phyloP scores from a whole-genome alignment of 2,113 vertebrate genomes.

The Rhegmatorhina hoffmannsi region DNA sequence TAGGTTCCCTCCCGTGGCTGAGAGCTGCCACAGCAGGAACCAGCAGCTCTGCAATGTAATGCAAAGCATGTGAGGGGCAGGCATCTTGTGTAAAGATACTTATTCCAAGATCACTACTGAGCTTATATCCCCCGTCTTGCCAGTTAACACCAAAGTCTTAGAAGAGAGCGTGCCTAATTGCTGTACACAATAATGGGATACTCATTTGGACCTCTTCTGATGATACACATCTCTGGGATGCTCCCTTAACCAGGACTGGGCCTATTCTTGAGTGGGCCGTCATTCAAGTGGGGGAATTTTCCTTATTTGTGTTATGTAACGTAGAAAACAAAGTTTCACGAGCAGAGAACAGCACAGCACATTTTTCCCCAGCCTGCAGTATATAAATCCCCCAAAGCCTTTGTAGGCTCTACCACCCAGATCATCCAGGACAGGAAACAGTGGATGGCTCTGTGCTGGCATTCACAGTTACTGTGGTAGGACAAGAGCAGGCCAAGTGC shows the following conservation, averaged over 20 bases:
- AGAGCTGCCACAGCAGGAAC: slow-evolving; percentile 23
- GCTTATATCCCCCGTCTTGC: rapidly evolving
- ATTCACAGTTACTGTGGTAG: not conserved
- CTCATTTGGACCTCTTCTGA: not conserved
- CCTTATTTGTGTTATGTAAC: not conserved
- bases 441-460: not conserved
- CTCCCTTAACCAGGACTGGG: not conserved
- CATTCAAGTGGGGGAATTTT: not conserved
- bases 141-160: not conserved
- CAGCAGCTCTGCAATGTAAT: not conserved
- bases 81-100: rapidly evolving
- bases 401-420: not conserved
- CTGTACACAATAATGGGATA: not conserved
- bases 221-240: not conserved
- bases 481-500: not conserved
- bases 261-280: not conserved
- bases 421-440: not conserved
- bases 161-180: not conserved
- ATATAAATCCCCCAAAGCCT: not conserved
- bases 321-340: not conserved
- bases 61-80: rapidly evolving
- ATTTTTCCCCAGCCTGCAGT: not conserved
- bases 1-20: slow-evolving; percentile 39
- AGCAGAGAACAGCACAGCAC: rapidly evolving
- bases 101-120: not conserved